Evolutionary conservation across 2,888 invertebrate species (phyloP).

Genomic region (Apodemia mormo): DNA sequence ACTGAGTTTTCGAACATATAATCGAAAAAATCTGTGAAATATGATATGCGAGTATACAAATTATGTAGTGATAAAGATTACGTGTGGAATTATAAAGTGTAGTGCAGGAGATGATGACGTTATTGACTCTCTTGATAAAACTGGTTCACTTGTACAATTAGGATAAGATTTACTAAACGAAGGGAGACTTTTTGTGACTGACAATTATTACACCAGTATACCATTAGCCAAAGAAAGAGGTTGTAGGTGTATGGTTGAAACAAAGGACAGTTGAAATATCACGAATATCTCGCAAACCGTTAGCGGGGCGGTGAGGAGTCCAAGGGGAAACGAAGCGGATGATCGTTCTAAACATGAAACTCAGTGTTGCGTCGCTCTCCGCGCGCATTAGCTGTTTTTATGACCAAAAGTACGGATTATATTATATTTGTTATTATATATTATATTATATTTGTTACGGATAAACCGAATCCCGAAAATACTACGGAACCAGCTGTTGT

Average conservation of each 20-base stretch:
- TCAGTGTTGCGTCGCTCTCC: not conserved
- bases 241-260: not conserved
- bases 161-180: too few relatives aligned
- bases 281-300: not conserved
- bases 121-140: too few relatives aligned
- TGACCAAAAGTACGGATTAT: not conserved
- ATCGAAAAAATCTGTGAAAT: too few relatives aligned
- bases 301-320: not conserved
- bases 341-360: not conserved
- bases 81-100: too few relatives aligned
- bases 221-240: too few relatives aligned
- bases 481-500: slow-evolving; percentile 5
- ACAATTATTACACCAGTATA: too few relatives aligned
- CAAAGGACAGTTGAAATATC: not conserved
- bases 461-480: slow-evolving; percentile 6
- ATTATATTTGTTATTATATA: not conserved
- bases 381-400: not conserved
- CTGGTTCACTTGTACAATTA: too few relatives aligned
- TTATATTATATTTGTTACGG: not conserved
- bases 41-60: too few relatives aligned
- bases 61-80: too few relatives aligned
- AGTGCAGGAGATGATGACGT: too few relatives aligned
- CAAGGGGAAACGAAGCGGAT: not conserved
- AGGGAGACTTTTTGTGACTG: too few relatives aligned
- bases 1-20: too few relatives aligned